Percentiles rank a stretch among this genome's conserved stretches.
Conservation (phyloP, 1,140 invertebrate genomes). For the Eupristina koningsbergeri region DNA sequence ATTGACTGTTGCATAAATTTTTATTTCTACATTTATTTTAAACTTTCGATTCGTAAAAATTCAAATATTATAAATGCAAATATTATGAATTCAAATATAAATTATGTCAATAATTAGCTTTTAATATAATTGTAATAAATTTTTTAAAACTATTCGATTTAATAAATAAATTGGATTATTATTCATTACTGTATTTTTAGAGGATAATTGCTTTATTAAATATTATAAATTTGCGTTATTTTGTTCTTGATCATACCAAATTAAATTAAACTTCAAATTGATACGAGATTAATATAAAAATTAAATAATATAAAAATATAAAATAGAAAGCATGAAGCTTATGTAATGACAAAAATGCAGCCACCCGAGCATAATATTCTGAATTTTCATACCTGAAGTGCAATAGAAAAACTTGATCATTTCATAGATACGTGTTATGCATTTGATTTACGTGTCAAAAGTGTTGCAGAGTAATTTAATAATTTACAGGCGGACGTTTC, state of each 20-base stretch:
- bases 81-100: no score
- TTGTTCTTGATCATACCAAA: background rate
- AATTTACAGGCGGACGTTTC: background rate
- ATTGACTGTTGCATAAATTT: background rate
- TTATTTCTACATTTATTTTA: background rate
- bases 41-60: no score
- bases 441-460: conserved; percentile 25
- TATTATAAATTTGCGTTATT: background rate
- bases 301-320: no score
- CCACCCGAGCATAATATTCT: background rate
- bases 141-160: no score
- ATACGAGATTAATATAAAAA: background rate
- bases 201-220: background rate
- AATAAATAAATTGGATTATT: background rate
- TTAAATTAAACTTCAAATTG: background rate
- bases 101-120: no score
- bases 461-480: conserved; percentile 23
- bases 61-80: no score
- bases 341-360: background rate
- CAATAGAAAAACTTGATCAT: background rate
- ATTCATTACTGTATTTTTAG: background rate
- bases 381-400: background rate
- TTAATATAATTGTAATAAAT: no score
- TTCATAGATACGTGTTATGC: background rate
- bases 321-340: background rate